Base-by-base conservation (phyloP, 1,140 invertebrate species). In the Brachionus rubens region DNA sequence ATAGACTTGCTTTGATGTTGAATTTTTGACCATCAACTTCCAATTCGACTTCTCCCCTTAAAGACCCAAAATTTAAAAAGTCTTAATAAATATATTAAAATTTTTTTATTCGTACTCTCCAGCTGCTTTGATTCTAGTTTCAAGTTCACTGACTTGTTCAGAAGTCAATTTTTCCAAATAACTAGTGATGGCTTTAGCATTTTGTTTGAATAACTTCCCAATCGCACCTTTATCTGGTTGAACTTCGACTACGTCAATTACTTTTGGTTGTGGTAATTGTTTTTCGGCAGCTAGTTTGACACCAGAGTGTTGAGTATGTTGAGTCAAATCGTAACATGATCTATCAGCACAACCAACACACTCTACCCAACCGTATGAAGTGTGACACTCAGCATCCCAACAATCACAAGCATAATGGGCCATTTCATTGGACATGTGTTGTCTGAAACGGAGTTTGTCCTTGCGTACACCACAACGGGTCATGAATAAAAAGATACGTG, bases 361-460 rank as follows among this genome's bases (percentile, higher is more conserved):
- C 85, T 99, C 97, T 5, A 99, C 90, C 97, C 96, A 99, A 14
- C 97, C 96, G 85, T 94, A 95, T 75, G 93, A 95, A 14, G 94
- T 96, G 4, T 96, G 88, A 81, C 91, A 91, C 83, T 98, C 95
- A 4, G 94, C 95, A 88, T 99, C 96, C 96, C 96, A 99, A 81
- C 96, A 98, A 82, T 99, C 96, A 85, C 92, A 92, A n/a, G 97
- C 97, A 86, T 99, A 99, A 87, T 99, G 97, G 80, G 97, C 97
- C 96, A 99, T 99, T 87, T 99, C 97, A 86, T 99, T 99, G 70
- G 89, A 88, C 92, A 99, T 93, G 81, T 99, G 97, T 82, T 99
- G 97, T 47, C 97, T 88, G 86, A 99, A 99, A 21, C 97, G 88
- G 30, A 99, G 82, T 81, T 90, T 91, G 19, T 89, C 88, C 0